These are phyloP conservation scores for Candoia aspera DNA, from an alignment of 2,113 vertebrate species.

Conservation along the genomic window DNA sequence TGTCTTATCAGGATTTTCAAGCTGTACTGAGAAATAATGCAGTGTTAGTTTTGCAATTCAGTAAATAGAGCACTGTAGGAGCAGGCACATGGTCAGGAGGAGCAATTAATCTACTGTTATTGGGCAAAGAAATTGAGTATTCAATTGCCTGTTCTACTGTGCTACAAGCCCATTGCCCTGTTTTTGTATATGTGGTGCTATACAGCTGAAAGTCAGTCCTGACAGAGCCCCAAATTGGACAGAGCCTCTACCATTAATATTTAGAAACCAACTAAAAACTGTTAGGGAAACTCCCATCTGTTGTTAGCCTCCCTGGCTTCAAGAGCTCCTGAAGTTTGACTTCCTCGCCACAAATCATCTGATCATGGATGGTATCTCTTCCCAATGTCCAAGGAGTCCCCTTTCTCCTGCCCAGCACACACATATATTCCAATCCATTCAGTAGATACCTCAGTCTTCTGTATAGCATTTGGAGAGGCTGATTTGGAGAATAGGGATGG, in stretches of 20 bases:
- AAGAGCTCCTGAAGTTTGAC: slow-evolving; percentile 14
- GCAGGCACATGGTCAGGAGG: slow-evolving; percentile 80
- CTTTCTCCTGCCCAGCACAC: neutral
- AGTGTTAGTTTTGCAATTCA: slow-evolving; percentile 77
- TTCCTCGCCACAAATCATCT: neutral
- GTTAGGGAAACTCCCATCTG: slow-evolving; percentile 15
- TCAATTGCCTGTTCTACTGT: slow-evolving; percentile 74
- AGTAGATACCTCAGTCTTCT: neutral
- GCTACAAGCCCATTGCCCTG: slow-evolving; percentile 62
- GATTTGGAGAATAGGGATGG: neutral
- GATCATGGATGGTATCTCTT: neutral
- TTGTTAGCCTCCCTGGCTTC: slow-evolving; percentile 7
- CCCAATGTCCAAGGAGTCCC: neutral
- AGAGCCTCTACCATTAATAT: slow-evolving; percentile 46
- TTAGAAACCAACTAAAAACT: slow-evolving; percentile 55
- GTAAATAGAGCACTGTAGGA: slow-evolving; percentile 76
- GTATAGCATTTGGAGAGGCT: neutral
- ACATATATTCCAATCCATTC: neutral
- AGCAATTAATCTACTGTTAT: slow-evolving; percentile 84
- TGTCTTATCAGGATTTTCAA: slow-evolving; percentile 80
- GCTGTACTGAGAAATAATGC: slow-evolving; percentile 80
- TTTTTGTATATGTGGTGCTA: slow-evolving; percentile 43
- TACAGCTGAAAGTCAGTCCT: slow-evolving; percentile 54
- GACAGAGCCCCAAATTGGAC: slow-evolving; percentile 42
- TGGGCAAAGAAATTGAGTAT: slow-evolving; percentile 80